These are phyloP conservation scores for Mus pahari DNA, from an alignment of 2,113 vertebrate genomes.

Conservation along the genomic window DNA sequence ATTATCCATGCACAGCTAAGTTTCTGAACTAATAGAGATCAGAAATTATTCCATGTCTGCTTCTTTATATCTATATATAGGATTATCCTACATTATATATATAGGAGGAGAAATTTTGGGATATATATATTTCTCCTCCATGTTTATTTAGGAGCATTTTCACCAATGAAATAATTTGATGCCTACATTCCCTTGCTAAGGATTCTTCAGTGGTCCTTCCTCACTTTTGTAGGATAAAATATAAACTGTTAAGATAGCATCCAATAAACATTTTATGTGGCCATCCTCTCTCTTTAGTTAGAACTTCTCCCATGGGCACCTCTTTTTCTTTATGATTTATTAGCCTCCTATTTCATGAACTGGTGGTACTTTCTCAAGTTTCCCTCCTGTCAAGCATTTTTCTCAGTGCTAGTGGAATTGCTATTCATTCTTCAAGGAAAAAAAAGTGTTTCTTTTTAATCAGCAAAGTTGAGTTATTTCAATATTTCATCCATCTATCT, in stretches of 20 bases:
- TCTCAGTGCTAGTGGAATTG: background rate
- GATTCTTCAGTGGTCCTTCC: background rate
- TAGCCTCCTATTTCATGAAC: background rate
- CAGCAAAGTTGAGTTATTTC: background rate
- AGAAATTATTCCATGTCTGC: background rate
- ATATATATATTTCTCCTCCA: too few relatives aligned
- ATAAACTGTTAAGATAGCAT: background rate
- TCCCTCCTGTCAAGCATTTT: background rate
- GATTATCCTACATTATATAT: too few relatives aligned
- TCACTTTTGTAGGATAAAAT: background rate
- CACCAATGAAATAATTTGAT: background rate
- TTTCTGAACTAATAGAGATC: background rate
- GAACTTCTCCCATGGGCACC: background rate
- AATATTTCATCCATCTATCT: background rate
- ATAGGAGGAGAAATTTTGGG: too few relatives aligned
- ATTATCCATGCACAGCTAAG: background rate
- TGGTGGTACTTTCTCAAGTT: background rate
- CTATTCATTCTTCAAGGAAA: background rate
- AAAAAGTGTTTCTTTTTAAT: background rate
- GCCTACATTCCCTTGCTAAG: background rate
- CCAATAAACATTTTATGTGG: background rate
- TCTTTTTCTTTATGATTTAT: background rate
- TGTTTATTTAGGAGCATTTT: background rate
- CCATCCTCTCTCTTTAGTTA: background rate
- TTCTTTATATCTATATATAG: too few relatives aligned